A percentile compares a stretch with the other conserved stretches of the same genome.
Conservation (phyloP, 2,888 invertebrate species). For the Brachyptera risi region DNA sequence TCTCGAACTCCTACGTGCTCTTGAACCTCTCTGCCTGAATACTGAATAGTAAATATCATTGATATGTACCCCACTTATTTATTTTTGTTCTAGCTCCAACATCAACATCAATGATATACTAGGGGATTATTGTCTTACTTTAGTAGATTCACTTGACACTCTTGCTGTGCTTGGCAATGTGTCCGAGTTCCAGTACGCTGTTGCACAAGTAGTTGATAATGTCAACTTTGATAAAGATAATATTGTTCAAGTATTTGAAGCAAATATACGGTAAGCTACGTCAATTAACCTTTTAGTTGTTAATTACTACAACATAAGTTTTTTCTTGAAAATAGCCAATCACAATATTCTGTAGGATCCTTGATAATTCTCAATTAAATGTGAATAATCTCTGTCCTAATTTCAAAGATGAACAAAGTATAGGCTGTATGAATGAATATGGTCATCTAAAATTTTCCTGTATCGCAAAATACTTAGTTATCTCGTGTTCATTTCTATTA, state of each 20-base stretch:
- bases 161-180: slow-evolving; percentile 55
- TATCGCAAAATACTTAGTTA: too few relatives aligned
- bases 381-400: too few relatives aligned
- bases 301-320: background rate
- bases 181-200: slow-evolving; percentile 55
- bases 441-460: too few relatives aligned
- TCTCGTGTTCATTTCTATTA: too few relatives aligned
- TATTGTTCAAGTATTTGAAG: slow-evolving; percentile 62
- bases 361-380: background rate
- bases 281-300: background rate
- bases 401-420: too few relatives aligned
- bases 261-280: slow-evolving; percentile 51
- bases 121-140: slow-evolving; percentile 57
- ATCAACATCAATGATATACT: slow-evolving; percentile 63
- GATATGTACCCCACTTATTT: too few relatives aligned
- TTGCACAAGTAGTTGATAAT: slow-evolving; percentile 51
- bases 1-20: too few relatives aligned
- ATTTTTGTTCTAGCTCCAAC: slow-evolving; percentile 47
- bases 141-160: slow-evolving; percentile 57
- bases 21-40: too few relatives aligned
- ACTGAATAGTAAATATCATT: too few relatives aligned
- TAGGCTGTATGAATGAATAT: too few relatives aligned
- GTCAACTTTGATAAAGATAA: slow-evolving; percentile 56
- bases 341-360: too few relatives aligned
- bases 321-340: too few relatives aligned